Percentiles rank a stretch among this genome's conserved stretches.
Evolutionary conservation across 2,797 vertebrate genomes (phyloP).

Genomic region (Antennarius maculatus): DNA sequence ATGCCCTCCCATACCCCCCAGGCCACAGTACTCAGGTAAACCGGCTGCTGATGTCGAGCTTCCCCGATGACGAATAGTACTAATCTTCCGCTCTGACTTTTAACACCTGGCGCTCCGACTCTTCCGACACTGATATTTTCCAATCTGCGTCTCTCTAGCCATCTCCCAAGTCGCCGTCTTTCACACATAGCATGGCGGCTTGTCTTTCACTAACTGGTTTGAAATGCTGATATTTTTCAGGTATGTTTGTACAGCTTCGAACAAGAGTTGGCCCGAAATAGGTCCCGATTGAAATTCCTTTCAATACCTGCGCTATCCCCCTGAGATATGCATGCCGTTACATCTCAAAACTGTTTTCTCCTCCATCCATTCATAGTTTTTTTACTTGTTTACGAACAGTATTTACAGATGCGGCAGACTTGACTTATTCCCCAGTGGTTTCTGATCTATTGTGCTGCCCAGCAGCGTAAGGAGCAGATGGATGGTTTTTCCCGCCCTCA

Average conservation of each 20-base stretch:
- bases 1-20: constrained; percentile 94
- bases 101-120: constrained; percentile 52
- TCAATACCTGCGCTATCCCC: constrained; percentile 11
- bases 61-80: constrained; percentile 44
- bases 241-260: too few relatives aligned
- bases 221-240: constrained; percentile 9
- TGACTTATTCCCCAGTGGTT: constrained; percentile 46
- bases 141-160: constrained; percentile 22
- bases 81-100: constrained; percentile 64
- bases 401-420: constrained; percentile 57
- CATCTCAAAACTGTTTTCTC: constrained; percentile 16
- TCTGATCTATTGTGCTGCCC: constrained; percentile 49
- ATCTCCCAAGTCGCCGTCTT: constrained; percentile 37
- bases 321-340: constrained; percentile 31
- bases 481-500: constrained; percentile 11
- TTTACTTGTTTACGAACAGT: constrained; percentile 47
- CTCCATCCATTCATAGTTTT: constrained; percentile 32
- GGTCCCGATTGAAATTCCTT: constrained; percentile 44
- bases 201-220: constrained; percentile 25
- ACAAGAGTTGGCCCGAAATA: constrained; percentile 12
- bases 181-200: constrained; percentile 2
- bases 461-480: constrained; percentile 54
- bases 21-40: constrained; percentile 93
- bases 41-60: constrained; percentile 10
- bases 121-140: constrained; percentile 2